A percentile compares a stretch with the other conserved stretches of the same genome.
These are phyloP conservation scores for Polymixis flavicincta DNA, from an alignment of 2,888 invertebrate genomes.

Conservation along the genomic window DNA sequence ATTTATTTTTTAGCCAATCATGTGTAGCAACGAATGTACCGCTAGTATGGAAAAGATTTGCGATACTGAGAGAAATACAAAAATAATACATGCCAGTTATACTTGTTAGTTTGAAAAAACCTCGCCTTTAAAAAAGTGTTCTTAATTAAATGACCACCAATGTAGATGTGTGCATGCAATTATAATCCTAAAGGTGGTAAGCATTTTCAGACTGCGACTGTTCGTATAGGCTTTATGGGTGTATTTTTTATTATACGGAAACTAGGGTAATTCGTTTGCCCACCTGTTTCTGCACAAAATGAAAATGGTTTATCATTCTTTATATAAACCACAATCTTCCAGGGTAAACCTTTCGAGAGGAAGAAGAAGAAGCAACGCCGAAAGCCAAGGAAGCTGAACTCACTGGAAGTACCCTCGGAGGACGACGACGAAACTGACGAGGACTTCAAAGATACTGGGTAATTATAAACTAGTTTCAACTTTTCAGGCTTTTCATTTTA, in stretches of 20 bases:
- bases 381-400: constrained; percentile 94
- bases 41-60: no score
- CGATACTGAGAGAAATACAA: no score
- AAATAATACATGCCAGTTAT: no score
- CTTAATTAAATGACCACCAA: no score
- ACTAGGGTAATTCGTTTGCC: neutral
- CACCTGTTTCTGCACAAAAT: neutral
- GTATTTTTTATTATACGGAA: neutral
- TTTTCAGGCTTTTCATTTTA: neutral
- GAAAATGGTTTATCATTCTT: neutral
- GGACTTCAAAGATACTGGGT: constrained; percentile 97
- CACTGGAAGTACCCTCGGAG: constrained; percentile 94
- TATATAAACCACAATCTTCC: neutral
- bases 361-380: constrained; percentile 87
- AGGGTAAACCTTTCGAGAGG: constrained; percentile 84
- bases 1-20: no score
- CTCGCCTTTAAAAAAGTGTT: no score
- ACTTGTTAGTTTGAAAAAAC: no score
- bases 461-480: neutral
- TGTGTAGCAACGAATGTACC: no score
- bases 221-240: neutral
- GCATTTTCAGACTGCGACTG: neutral
- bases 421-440: constrained; percentile 97
- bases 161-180: neutral
- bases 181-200: neutral